Evolutionary conservation across 1,140 invertebrate genomes (phyloP).

Genomic region (Drosophila aff.): DNA sequence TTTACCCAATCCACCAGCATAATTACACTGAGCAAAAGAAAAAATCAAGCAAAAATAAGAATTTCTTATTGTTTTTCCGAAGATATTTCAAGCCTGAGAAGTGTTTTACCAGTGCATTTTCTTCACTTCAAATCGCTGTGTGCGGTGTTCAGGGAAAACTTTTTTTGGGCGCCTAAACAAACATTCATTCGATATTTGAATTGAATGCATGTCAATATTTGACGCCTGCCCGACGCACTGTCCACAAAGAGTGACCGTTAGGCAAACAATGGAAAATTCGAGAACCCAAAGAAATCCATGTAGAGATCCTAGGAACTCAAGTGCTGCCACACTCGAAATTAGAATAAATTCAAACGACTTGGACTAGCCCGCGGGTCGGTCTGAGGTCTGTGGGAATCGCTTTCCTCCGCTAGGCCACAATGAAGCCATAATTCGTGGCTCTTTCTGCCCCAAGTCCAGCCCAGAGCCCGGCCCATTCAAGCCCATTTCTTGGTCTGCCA

Average conservation of each 20-base stretch:
- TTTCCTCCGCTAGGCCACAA: conserved; percentile 42
- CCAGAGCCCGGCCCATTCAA: conserved; percentile 35
- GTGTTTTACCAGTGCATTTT: not conserved
- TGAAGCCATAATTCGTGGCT: conserved; percentile 77
- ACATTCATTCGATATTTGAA: conserved; percentile 50
- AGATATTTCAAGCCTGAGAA: not conserved
- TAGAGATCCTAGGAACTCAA: conserved; percentile 43
- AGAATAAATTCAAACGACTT: conserved; percentile 65
- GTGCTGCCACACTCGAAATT: conserved; percentile 68
- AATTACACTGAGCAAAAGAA: conserved; percentile 9
- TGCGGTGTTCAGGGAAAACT: conserved; percentile 9
- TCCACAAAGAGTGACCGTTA: conserved; percentile 52
- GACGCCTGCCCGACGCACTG: conserved; percentile 33
- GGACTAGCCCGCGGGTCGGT: conserved; percentile 15
- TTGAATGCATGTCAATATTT: conserved; percentile 78
- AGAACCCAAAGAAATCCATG: conserved; percentile 22
- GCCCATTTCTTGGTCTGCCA: conserved; percentile 32
- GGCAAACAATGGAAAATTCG: conserved; percentile 45
- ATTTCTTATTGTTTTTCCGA: too few relatives aligned
- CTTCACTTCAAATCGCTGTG: not conserved
- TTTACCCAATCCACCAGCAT: conserved; percentile 12
- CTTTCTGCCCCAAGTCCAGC: not conserved
- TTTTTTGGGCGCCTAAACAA: conserved; percentile 66
- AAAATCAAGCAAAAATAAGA: not conserved
- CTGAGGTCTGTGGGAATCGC: conserved; percentile 55